These are phyloP conservation scores for Teleiodes luculella DNA, from an alignment of 2,888 invertebrate genomes.

Conservation along the genomic window DNA sequence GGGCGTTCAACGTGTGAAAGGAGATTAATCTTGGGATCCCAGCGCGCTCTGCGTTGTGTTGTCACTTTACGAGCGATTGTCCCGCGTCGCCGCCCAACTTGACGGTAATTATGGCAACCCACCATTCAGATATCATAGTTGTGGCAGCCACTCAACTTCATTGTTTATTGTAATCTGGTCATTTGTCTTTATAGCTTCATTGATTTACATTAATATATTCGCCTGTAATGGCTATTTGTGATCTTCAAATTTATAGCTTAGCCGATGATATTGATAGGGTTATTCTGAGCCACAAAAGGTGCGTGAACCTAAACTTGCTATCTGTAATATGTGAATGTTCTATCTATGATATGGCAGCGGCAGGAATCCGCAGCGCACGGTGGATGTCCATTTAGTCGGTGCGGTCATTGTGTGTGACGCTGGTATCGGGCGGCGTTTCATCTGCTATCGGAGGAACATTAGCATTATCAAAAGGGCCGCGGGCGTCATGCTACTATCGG, in stretches of 20 bases:
- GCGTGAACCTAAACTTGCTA: constrained; percentile 44
- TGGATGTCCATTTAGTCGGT: constrained; percentile 61
- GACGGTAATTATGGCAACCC: constrained; percentile 41
- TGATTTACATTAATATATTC: constrained; percentile 27
- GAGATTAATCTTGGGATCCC: constrained; percentile 10
- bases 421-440: constrained; percentile 50
- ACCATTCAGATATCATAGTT: constrained; percentile 32
- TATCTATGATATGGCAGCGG: constrained; percentile 43
- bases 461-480: constrained; percentile 75
- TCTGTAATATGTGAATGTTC: constrained; percentile 42
- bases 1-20: constrained; percentile 13
- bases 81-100: constrained; percentile 30
- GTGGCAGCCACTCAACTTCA: constrained; percentile 27
- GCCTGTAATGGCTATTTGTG: constrained; percentile 15
- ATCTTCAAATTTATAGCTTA: constrained; percentile 17
- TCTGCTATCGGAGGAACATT: constrained; percentile 63
- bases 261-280: constrained; percentile 12
- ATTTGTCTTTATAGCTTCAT: constrained; percentile 34
- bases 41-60: constrained; percentile 33
- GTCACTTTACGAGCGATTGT: constrained; percentile 57
- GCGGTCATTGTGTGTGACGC: constrained; percentile 64
- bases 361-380: constrained; percentile 49
- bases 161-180: constrained; percentile 30
- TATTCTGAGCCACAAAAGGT: constrained; percentile 8
- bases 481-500: constrained; percentile 69